phyloP scores from a whole-genome alignment of 1,140 invertebrate species.

The Neodiprion lecontei region DNA sequence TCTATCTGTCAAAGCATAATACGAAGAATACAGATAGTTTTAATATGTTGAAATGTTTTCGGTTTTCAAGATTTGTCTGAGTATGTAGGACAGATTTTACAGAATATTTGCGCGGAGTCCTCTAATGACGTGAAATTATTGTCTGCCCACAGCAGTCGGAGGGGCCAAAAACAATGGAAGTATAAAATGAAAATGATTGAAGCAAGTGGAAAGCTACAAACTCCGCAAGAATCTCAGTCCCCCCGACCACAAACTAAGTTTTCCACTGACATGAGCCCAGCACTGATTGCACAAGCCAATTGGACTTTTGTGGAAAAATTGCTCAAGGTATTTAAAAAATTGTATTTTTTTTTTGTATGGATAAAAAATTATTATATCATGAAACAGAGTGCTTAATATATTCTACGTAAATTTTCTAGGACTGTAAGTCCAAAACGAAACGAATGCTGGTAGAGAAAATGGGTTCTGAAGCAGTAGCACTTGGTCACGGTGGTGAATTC shows the following conservation, averaged over 20 bases:
- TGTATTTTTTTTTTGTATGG: conserved; percentile 3
- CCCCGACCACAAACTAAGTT: conserved; percentile 60
- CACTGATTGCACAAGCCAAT: conserved; percentile 95
- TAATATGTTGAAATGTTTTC: too few species aligned
- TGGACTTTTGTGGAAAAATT: conserved; percentile 98
- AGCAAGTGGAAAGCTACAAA: conserved; percentile 50
- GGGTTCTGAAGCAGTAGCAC: conserved; percentile 90
- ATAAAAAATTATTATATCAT: not conserved
- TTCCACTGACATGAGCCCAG: conserved; percentile 73
- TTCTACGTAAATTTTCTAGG: conserved; percentile 59
- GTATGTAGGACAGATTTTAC: too few species aligned
- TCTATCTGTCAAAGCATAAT: too few species aligned
- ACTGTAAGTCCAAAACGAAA: conserved; percentile 94
- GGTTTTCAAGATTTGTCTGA: too few species aligned
- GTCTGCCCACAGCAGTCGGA: conserved; percentile 47
- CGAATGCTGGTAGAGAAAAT: conserved; percentile 98
- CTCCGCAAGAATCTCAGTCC: conserved; percentile 55
- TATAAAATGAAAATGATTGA: conserved; percentile 61
- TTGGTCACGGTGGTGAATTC: conserved; percentile 75
- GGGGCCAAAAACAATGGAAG: conserved; percentile 59
- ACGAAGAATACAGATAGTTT: too few species aligned
- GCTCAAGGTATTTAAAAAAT: conserved; percentile 74
- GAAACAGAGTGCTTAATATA: not conserved
- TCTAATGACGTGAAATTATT: conserved; percentile 10
- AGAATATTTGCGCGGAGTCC: too few species aligned